Evolutionary conservation across 2,888 invertebrate genomes (phyloP), one percentile per base, ranked within the genome.

Genomic region (Phragmatobia fuliginosa): DNA sequence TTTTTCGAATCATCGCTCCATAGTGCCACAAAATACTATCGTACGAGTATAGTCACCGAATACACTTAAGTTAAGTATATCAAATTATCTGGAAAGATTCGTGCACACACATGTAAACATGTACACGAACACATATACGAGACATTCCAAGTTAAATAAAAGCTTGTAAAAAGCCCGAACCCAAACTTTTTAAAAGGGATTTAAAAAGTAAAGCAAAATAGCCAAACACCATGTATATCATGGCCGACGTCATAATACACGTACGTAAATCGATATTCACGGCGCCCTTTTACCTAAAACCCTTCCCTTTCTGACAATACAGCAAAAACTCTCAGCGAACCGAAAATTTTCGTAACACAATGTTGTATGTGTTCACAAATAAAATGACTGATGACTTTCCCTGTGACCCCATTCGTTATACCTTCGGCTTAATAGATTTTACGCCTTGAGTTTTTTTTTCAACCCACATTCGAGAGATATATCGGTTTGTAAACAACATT

Each of bases 341-440:
- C 28, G 25, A 62, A 62, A 62, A 67, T 62, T 56, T 60, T 65
- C 65, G 60, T 61, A 71, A 67, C 62, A 67, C 52, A 71, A 62
- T 71, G 56, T 65, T 58, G 64, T 64, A n/a, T 58, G 62, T 58
- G 32, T 25, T 33, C 65, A 75, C 68, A 72, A 79, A 76, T 71
- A 70, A 62, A 69, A 66, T 79, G 71, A 79, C 38, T 62, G 73
- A 79, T 72, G 66, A 61, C 62, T 52, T 25, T 58, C 58, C 61
- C 67, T 58, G 62, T 64, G 71, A 71, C 62, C 71, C 62, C 58
- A 72, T 71, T 69, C 61, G 60, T 72, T 68, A 60, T 68, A 41
- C 66, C 65, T 62, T 58, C 61, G 25, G 14, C 18, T 31, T 72
- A 68, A 72, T 62, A 68, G 59, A 72, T 68, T 66, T 62, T 31